Evolutionary conservation across 1,140 invertebrate genomes (phyloP).

Genomic region (Trichomalopsis sarcophagae): DNA sequence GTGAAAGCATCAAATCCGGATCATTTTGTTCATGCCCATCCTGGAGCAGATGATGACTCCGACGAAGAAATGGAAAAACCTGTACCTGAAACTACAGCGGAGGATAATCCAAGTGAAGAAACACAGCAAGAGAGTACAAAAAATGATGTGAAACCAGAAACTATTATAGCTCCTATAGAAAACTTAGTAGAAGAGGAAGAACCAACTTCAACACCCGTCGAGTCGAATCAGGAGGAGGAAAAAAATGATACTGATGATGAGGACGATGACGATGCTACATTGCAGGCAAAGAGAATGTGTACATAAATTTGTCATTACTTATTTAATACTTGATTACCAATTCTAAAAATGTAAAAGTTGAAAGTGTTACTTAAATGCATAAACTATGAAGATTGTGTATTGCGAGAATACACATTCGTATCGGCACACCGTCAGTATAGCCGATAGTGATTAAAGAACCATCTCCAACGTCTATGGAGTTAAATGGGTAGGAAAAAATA

Average conservation of each 20-base stretch:
- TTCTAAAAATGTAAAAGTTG: too few species aligned
- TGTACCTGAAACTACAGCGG: neutral
- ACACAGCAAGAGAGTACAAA: conserved; percentile 32
- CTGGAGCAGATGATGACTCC: conserved; percentile 75
- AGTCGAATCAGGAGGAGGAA: neutral
- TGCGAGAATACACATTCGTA: too few species aligned
- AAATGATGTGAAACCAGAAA: neutral
- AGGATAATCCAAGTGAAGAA: conserved; percentile 26
- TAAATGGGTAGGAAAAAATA: too few species aligned
- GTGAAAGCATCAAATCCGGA: conserved; percentile 62
- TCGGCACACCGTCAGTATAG: too few species aligned
- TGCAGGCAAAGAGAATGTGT: neutral
- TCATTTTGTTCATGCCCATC: conserved; percentile 75
- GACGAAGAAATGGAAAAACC: conserved; percentile 69
- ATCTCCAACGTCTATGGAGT: too few species aligned
- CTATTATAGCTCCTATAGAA: conserved; percentile 59
- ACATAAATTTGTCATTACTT: neutral
- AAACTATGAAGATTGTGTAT: too few species aligned
- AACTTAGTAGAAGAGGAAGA: conserved; percentile 66
- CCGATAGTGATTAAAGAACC: too few species aligned
- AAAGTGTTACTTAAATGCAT: too few species aligned
- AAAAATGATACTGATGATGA: neutral
- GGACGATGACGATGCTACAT: neutral
- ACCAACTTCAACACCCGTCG: neutral
- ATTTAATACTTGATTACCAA: too few species aligned